These are phyloP conservation scores for Alethe diademata DNA, from an alignment of 2,113 vertebrate species.

Conservation along the genomic window DNA sequence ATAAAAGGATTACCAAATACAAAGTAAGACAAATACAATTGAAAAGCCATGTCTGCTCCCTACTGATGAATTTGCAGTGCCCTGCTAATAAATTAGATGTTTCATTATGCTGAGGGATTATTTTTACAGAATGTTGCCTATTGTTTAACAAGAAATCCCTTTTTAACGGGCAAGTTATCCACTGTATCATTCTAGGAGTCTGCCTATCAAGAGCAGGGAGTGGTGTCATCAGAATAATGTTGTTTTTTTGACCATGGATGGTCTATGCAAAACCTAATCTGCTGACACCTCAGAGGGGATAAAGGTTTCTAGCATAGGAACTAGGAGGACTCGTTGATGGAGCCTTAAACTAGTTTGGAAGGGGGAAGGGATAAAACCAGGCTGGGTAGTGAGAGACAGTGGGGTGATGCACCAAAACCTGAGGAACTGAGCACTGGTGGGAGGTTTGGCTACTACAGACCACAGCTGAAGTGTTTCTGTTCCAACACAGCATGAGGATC, in stretches of 20 bases:
- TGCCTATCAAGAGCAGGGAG: background rate
- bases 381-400: background rate
- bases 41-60: background rate
- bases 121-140: background rate
- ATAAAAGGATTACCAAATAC: background rate
- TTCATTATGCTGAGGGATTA: conserved; percentile 1
- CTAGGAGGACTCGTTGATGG: background rate
- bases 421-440: background rate
- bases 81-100: background rate
- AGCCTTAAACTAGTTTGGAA: background rate
- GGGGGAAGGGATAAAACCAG: background rate
- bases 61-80: background rate
- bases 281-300: background rate
- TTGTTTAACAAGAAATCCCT: background rate
- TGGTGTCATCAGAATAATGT: background rate
- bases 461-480: background rate
- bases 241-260: background rate
- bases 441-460: background rate
- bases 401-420: background rate
- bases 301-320: background rate
- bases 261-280: background rate
- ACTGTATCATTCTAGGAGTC: background rate
- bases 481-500: background rate
- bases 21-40: background rate
- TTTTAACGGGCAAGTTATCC: background rate